phyloP scores from a whole-genome alignment of 1,140 invertebrate genomes.

The Orchesella cincta region DNA sequence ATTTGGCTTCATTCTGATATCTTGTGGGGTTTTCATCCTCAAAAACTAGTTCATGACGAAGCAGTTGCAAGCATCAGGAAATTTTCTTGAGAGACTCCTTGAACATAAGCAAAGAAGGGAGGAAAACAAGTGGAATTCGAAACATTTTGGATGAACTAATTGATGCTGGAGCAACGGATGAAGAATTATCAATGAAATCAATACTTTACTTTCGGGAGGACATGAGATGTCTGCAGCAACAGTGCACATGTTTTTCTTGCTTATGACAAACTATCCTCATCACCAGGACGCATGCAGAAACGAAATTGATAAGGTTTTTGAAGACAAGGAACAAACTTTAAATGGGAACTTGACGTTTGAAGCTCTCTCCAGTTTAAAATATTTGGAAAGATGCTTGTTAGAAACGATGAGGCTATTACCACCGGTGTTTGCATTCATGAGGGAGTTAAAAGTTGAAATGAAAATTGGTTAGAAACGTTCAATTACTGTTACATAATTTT shows the following conservation, averaged over 20 bases:
- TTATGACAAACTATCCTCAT: not conserved
- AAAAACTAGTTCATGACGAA: too few species aligned
- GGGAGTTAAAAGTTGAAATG: slow-evolving; percentile 57
- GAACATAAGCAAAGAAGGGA: too few species aligned
- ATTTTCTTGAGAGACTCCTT: too few species aligned
- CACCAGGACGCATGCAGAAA: not conserved
- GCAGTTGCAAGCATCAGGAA: too few species aligned
- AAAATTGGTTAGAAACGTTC: slow-evolving; percentile 26
- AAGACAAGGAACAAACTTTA: not conserved
- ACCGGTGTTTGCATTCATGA: slow-evolving; percentile 59
- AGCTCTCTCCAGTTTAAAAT: slow-evolving; percentile 60
- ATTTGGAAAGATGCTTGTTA: slow-evolving; percentile 59
- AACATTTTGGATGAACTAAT: not conserved
- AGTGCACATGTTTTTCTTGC: not conserved
- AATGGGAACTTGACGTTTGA: slow-evolving; percentile 55
- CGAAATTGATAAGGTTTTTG: not conserved
- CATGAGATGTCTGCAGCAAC: not conserved
- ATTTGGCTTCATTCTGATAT: too few species aligned
- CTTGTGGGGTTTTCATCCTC: too few species aligned
- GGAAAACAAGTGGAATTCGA: too few species aligned
- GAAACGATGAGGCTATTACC: slow-evolving; percentile 56
- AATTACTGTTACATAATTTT: not conserved
- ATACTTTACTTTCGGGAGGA: not conserved
- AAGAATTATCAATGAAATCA: not conserved
- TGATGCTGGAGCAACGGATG: not conserved